A percentile compares a stretch with the other conserved stretches of the same genome.
phyloP scores from a whole-genome alignment of 2,797 vertebrate genomes.

The Parauchenoglanis ngamensis region DNA sequence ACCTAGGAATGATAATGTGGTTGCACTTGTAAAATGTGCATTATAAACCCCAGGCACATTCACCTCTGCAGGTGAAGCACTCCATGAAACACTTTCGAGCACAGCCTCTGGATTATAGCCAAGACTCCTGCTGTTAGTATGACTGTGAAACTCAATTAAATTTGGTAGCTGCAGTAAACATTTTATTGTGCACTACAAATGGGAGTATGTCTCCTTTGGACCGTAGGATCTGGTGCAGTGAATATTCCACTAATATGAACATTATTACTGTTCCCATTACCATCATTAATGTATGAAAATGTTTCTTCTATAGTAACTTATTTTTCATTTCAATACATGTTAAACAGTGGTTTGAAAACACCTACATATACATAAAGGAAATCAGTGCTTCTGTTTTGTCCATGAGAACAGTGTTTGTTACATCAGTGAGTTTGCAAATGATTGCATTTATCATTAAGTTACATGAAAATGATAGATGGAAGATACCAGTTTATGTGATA shows the following conservation, averaged over 20 bases:
- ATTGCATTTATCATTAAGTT: not conserved
- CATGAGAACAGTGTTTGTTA: not conserved
- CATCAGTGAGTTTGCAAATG: not conserved
- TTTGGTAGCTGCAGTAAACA: conserved; percentile 11
- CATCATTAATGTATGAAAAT: not conserved
- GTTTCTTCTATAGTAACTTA: not conserved
- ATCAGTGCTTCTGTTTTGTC: not conserved
- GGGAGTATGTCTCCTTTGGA: conserved; percentile 8
- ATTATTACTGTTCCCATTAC: not conserved
- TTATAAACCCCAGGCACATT: not conserved
- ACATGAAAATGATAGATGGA: not conserved
- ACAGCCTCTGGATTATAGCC: not conserved
- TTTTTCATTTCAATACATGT: not conserved
- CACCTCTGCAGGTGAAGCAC: conserved; percentile 25
- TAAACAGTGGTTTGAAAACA: conserved; percentile 18
- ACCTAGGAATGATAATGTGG: not conserved
- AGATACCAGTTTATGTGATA: conserved; percentile 6
- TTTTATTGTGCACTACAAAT: conserved; percentile 25
- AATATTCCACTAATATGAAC: not conserved
- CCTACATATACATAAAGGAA: not conserved
- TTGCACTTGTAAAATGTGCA: not conserved
- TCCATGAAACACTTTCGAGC: conserved; percentile 10
- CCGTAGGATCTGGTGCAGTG: not conserved
- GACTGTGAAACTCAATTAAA: conserved; percentile 2
- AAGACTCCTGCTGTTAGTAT: not conserved